Conservation (phyloP, 2,797 vertebrate species). For the Macrochelys suwanniensis region DNA sequence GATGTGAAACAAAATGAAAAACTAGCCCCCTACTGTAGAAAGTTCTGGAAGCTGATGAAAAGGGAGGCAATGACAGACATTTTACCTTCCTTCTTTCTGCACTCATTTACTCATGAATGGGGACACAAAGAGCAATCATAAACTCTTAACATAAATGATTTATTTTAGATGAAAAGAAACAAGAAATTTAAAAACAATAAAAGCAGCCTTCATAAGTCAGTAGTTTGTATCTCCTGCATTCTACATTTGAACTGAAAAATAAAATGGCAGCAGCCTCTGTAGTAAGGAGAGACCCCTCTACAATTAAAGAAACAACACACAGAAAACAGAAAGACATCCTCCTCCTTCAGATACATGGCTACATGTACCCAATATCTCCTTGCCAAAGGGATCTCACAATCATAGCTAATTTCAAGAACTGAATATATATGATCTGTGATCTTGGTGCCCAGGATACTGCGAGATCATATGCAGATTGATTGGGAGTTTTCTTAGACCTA, state of each 20-base stretch:
- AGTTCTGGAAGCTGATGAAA: constrained; percentile 11
- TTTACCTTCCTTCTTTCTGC: constrained; percentile 28
- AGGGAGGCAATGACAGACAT: background rate
- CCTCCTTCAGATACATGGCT: constrained; percentile 1
- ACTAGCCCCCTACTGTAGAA: background rate
- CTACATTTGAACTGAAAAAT: background rate
- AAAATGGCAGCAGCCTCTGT: background rate
- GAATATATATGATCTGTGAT: background rate
- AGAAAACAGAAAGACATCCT: background rate
- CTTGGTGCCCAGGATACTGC: background rate
- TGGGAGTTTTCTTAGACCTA: background rate
- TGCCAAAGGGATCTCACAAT: constrained; percentile 34
- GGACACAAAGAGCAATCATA: background rate
- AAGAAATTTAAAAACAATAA: background rate
- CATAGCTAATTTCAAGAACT: constrained; percentile 31
- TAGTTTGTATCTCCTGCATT: background rate
- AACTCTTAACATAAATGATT: background rate
- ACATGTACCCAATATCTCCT: background rate
- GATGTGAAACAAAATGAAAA: constrained; percentile 50
- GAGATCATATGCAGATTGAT: background rate
- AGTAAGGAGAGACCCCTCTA: background rate
- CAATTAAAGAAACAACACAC: background rate
- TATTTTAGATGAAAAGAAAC: constrained; percentile 2
- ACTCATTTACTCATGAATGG: constrained; percentile 7
- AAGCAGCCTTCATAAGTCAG: background rate